These are phyloP conservation scores for Zosterops pallidus DNA, from an alignment of 2,113 vertebrate species.

Conservation along the genomic window DNA sequence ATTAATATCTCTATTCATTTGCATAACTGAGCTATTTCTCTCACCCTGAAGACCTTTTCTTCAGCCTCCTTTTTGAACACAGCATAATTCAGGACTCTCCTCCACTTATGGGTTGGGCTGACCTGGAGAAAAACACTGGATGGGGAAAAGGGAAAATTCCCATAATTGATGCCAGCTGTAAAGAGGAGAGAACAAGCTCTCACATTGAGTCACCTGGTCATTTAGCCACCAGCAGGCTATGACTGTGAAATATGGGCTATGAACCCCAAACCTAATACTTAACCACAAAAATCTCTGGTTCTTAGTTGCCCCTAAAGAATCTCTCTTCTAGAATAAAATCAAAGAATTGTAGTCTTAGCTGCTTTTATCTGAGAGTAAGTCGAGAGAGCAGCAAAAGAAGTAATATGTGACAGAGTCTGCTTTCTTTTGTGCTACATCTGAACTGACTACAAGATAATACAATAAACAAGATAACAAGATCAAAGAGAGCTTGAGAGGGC, in stretches of 20 bases:
- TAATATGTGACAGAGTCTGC: conserved; percentile 2
- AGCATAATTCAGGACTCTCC: background rate
- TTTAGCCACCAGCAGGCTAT: background rate
- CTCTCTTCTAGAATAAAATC: background rate
- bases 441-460: conserved; percentile 27
- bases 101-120: background rate
- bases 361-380: background rate
- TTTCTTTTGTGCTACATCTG: conserved; percentile 21
- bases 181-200: background rate
- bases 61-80: background rate
- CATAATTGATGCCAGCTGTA: background rate
- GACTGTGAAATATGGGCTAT: background rate
- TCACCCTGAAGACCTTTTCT: background rate
- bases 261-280: background rate
- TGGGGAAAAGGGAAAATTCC: background rate
- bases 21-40: background rate
- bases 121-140: background rate
- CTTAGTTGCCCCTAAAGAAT: background rate
- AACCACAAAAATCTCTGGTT: background rate
- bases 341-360: background rate
- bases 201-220: fast-evolving
- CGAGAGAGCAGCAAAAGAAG: background rate
- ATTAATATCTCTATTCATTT: background rate
- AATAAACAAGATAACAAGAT: conserved; percentile 57
- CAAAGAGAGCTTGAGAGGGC: conserved; percentile 37